Evolutionary conservation across 2,797 vertebrate species (phyloP).

Genomic region (Hylomyscus alleni): DNA sequence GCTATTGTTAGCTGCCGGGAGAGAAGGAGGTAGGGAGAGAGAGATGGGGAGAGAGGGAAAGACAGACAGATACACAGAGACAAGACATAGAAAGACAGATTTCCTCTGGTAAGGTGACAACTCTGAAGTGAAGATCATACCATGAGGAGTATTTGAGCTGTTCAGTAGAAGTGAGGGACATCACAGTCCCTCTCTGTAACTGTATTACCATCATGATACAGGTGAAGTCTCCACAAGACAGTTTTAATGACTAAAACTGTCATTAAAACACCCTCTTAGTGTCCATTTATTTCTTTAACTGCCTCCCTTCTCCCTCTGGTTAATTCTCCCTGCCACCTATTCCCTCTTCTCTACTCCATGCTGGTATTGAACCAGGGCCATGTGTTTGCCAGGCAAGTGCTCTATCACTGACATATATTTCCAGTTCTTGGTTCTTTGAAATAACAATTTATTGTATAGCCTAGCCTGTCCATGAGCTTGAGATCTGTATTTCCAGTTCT

Average conservation of each 20-base stretch:
- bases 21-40: not conserved
- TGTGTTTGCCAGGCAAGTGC: not conserved
- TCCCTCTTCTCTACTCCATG: not conserved
- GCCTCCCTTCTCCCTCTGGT: not conserved
- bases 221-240: not conserved
- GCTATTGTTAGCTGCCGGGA: not conserved
- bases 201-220: not conserved
- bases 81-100: not conserved
- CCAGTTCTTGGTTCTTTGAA: not conserved
- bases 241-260: conserved; percentile 24
- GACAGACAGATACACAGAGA: not conserved
- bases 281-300: not conserved
- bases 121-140: not conserved
- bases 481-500: no score
- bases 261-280: not conserved
- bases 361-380: not conserved
- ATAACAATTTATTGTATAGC: not conserved
- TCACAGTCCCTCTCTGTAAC: not conserved
- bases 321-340: not conserved
- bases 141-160: not conserved
- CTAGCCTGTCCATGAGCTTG: not conserved
- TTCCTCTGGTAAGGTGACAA: not conserved
- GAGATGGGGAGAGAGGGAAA: not conserved
- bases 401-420: not conserved
- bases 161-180: not conserved